These are phyloP conservation scores for Casuarius casuarius DNA, from an alignment of 2,113 vertebrate genomes.

Conservation along the genomic window DNA sequence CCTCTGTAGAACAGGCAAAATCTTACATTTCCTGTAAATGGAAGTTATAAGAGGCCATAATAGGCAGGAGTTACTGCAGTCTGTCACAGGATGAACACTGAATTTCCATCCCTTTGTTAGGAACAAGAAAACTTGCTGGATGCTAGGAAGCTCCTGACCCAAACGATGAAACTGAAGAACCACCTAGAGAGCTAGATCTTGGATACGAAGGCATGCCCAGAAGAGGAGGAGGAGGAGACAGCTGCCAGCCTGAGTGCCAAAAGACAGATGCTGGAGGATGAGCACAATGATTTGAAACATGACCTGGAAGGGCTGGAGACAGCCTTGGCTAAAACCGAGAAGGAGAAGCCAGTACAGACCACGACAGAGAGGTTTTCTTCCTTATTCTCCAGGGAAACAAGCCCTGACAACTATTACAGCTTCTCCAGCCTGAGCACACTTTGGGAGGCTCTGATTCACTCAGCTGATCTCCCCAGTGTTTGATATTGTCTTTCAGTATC, in stretches of 20 bases:
- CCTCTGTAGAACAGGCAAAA: not conserved
- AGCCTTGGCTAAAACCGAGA: constrained; percentile 53
- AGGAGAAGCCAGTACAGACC: constrained; percentile 60
- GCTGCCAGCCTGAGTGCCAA: not conserved
- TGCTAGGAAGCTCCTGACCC: constrained; percentile 46
- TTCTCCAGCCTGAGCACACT: not conserved
- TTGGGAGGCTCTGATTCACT: not conserved
- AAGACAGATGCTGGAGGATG: constrained; percentile 45
- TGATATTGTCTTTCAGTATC: not conserved
- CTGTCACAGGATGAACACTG: not conserved
- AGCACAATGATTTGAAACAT: constrained; percentile 50
- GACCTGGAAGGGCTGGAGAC: constrained; percentile 62
- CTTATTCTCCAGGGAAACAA: not conserved
- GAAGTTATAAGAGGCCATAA: not conserved
- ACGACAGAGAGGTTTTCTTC: not conserved
- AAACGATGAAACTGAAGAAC: constrained; percentile 50
- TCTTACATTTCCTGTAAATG: not conserved
- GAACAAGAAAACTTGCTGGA: constrained; percentile 56
- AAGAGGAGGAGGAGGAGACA: constrained; percentile 66
- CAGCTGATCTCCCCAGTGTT: not conserved
- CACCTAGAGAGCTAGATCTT: constrained; percentile 55
- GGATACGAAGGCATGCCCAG: constrained; percentile 23
- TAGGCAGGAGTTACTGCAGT: not conserved
- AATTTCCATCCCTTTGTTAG: not conserved
- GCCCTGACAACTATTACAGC: not conserved